These are phyloP conservation scores for Drosophila trichaetosa DNA, from an alignment of 2,888 invertebrate species.

Conservation along the genomic window DNA sequence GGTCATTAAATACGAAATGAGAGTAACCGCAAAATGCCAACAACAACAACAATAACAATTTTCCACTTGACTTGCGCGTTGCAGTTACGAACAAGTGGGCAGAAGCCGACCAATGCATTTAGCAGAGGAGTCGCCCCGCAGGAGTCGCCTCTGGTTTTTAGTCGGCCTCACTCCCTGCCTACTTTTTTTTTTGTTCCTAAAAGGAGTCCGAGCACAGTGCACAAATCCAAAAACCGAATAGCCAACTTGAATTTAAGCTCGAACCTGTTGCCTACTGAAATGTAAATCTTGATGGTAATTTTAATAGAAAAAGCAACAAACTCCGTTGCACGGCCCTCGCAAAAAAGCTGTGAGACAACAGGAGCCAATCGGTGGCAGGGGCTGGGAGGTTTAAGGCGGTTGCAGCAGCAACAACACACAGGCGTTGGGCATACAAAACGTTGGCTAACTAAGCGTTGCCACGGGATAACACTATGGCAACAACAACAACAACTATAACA, in stretches of 20 bases:
- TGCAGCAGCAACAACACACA: conserved; percentile 39
- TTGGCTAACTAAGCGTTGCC: conserved; percentile 75
- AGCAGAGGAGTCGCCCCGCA: conserved; percentile 30
- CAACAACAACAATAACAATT: conserved; percentile 62
- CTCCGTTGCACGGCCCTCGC: conserved; percentile 45
- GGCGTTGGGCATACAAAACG: conserved; percentile 76
- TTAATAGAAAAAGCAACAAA: conserved; percentile 79
- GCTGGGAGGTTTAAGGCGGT: background rate
- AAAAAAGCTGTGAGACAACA: conserved; percentile 13
- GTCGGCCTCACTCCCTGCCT: conserved; percentile 55
- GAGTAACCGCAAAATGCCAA: conserved; percentile 67
- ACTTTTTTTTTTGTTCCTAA: conserved; percentile 65
- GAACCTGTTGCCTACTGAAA: conserved; percentile 81
- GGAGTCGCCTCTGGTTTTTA: conserved; percentile 39
- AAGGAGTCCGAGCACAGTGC: conserved; percentile 56
- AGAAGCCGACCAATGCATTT: conserved; percentile 62
- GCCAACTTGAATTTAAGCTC: conserved; percentile 32
- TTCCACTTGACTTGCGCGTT: conserved; percentile 82
- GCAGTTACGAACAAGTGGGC: conserved; percentile 66
- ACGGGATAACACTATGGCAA: conserved; percentile 68
- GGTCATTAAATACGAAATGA: conserved; percentile 78
- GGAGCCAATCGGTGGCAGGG: background rate
- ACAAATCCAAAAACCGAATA: conserved; percentile 19
- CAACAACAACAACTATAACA: conserved; percentile 36
- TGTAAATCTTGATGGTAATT: conserved; percentile 83